Conservation (phyloP, 2,888 invertebrate genomes). For the Agrotis clavis region DNA sequence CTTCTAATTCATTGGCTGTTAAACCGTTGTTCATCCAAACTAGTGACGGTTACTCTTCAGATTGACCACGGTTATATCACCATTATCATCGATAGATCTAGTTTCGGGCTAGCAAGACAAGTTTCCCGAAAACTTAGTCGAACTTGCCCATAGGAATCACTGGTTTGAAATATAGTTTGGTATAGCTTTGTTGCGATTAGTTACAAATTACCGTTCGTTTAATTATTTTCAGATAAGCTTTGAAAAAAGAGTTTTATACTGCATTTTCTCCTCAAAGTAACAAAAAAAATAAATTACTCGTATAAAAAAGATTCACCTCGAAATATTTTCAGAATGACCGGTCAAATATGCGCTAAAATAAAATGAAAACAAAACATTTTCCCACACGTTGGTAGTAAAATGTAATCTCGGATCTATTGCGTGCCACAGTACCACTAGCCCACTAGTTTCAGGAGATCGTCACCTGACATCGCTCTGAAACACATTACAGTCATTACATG, state of each 20-base stretch:
- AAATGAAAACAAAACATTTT: slow-evolving; percentile 63
- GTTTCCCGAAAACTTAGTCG: not conserved
- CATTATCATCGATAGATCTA: not conserved
- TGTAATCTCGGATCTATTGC: slow-evolving; percentile 46
- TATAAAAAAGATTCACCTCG: slow-evolving; percentile 47
- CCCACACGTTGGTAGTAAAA: slow-evolving; percentile 46
- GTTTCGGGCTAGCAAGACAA: not conserved
- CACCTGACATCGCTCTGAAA: slow-evolving; percentile 29
- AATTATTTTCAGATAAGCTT: not conserved
- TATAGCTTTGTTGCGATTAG: too few relatives aligned
- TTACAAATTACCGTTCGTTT: too few relatives aligned
- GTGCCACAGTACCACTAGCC: slow-evolving; percentile 3
- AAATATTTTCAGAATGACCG: slow-evolving; percentile 62
- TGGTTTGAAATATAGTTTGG: too few relatives aligned
- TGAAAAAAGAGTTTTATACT: not conserved
- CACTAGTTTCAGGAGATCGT: slow-evolving; percentile 37
- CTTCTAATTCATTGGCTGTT: not conserved
- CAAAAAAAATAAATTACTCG: slow-evolving; percentile 34
- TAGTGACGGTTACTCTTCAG: too few relatives aligned
- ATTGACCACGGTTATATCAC: not conserved
- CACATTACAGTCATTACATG: slow-evolving; percentile 36
- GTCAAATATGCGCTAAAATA: slow-evolving; percentile 59
- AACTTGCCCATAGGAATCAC: not conserved
- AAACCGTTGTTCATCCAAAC: too few relatives aligned
- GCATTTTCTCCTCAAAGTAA: slow-evolving; percentile 13